Conservation (phyloP, 1,140 invertebrate species). For the Aphidius gifuensis region DNA sequence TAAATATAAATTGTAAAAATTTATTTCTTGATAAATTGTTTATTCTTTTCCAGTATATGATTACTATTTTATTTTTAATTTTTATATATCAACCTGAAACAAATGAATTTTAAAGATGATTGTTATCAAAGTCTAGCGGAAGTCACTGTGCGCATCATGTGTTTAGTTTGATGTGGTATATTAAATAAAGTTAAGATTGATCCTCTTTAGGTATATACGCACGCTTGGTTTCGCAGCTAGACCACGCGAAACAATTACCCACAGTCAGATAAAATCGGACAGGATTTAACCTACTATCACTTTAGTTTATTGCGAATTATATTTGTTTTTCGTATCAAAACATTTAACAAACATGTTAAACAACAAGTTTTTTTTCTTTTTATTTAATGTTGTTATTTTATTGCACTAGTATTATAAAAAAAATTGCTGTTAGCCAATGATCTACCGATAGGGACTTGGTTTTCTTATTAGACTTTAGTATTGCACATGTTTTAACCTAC, state of each 20-base stretch:
- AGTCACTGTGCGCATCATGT: constrained; percentile 11
- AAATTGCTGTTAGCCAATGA: constrained; percentile 51
- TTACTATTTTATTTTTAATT: too few species aligned
- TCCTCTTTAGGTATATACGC: constrained; percentile 17
- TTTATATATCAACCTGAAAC: too few species aligned
- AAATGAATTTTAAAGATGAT: too few species aligned
- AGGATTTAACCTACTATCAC: constrained; percentile 54
- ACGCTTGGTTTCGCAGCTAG: constrained; percentile 27
- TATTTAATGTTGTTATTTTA: constrained; percentile 12
- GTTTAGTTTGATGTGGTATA: constrained; percentile 2
- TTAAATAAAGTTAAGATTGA: constrained; percentile 1
- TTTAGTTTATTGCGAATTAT: constrained; percentile 52
- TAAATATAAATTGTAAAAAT: too few species aligned
- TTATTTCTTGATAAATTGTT: too few species aligned
- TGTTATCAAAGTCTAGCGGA: neutral
- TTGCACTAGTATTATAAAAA: constrained; percentile 15
- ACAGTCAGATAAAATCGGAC: constrained; percentile 45
- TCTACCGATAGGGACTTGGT: constrained; percentile 42
- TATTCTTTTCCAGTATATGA: too few species aligned
- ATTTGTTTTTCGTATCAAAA: too few species aligned
- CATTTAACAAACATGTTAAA: too few species aligned
- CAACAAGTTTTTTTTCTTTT: too few species aligned
- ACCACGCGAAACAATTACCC: constrained; percentile 44
- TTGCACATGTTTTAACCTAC: constrained; percentile 45
- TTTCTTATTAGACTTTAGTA: constrained; percentile 17